A percentile compares a stretch with the other conserved stretches of the same genome.
phyloP scores from a whole-genome alignment of 2,797 vertebrate species.

The Falco cherrug region DNA sequence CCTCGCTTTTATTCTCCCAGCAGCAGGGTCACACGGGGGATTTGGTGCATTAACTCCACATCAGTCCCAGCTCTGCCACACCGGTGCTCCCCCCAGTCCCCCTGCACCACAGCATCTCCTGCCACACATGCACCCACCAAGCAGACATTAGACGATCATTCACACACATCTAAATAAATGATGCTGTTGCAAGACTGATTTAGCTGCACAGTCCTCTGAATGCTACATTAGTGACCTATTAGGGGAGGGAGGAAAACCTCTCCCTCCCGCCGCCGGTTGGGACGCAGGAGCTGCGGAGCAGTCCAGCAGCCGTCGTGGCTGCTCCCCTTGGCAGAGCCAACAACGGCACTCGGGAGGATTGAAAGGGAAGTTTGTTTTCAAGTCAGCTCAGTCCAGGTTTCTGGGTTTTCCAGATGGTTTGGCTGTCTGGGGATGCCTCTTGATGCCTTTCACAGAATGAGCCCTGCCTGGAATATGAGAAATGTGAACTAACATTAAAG shows the following conservation, averaged over 20 bases:
- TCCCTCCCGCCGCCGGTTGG: fast-evolving
- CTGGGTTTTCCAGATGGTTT: slow-evolving; percentile 53
- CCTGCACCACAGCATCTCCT: fast-evolving
- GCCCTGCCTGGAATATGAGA: slow-evolving; percentile 5
- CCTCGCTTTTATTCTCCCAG: fast-evolving
- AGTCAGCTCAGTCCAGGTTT: background rate
- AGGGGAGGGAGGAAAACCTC: background rate
- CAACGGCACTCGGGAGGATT: background rate
- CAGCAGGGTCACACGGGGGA: background rate
- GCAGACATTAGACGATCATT: fast-evolving
- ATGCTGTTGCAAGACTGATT: background rate
- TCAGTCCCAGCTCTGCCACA: background rate
- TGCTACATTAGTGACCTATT: fast-evolving
- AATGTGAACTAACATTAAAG: background rate
- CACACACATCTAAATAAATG: fast-evolving
- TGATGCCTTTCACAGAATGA: slow-evolving; percentile 18
- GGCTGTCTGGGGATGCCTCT: slow-evolving; percentile 16
- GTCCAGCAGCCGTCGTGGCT: background rate
- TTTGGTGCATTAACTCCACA: background rate
- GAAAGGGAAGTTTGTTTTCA: background rate
- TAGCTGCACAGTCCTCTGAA: fast-evolving
- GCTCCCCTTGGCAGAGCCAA: background rate
- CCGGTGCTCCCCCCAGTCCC: fast-evolving
- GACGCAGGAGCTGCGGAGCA: fast-evolving
- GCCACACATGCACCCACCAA: fast-evolving